phyloP scores from a whole-genome alignment of 1,140 invertebrate genomes.

The Brachionus rotundiformis region DNA sequence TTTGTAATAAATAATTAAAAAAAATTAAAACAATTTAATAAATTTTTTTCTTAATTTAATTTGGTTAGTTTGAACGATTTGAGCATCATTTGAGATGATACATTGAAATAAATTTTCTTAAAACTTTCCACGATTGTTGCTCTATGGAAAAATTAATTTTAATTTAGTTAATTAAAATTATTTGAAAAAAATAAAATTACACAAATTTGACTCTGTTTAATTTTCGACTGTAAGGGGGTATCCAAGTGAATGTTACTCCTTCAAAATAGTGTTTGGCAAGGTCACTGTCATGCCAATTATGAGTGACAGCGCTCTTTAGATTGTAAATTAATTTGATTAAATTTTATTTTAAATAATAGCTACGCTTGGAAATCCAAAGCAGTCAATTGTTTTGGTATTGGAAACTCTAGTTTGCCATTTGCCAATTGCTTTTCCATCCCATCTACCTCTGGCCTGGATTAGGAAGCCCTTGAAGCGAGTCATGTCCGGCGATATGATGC shows the following conservation, averaged over 20 bases:
- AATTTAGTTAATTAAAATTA: neutral
- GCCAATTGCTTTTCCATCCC: conserved; percentile 18
- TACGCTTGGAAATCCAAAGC: conserved; percentile 9
- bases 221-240: conserved; percentile 9
- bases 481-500: neutral
- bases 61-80: neutral
- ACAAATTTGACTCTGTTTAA: conserved; percentile 34
- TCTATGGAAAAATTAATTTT: neutral
- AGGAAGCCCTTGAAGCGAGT: conserved; percentile 16
- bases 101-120: conserved; percentile 14
- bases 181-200: neutral
- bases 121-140: conserved; percentile 34
- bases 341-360: neutral
- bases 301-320: neutral
- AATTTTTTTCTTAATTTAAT: neutral
- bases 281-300: conserved; percentile 18
- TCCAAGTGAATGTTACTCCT: neutral
- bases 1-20: neutral
- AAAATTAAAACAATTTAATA: neutral
- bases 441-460: conserved; percentile 13
- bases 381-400: conserved; percentile 30
- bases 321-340: too few species aligned
- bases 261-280: neutral
- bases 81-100: conserved; percentile 8
- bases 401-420: conserved; percentile 23